Evolutionary conservation across 1,140 invertebrate species (phyloP), one percentile per base, ranked within the genome.

Genomic region (Ladona fulva): DNA sequence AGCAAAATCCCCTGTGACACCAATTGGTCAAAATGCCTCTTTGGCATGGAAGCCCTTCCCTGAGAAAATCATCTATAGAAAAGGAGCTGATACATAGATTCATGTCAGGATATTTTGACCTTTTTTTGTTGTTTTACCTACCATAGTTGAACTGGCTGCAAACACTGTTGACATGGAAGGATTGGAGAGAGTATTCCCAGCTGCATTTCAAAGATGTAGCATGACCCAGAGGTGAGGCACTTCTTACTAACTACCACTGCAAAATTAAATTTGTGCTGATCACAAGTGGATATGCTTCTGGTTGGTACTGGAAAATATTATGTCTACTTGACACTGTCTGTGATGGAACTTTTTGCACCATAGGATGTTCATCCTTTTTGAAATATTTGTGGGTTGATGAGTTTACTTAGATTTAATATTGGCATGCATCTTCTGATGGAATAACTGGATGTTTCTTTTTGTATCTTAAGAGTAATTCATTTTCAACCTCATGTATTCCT

Each of bases 281-380:
- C n/a, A 66, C 52, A 22, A 66, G 52, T 16, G 52, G n/a, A 19
- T 66, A 66, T 19, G 52, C 52, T 66, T 66, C 52, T 66, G 52
- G 52, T 12, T 19, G 52, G 52, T 66, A 19, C 52, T 66, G 52
- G 52, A 66, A 66, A 66, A 66, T 66, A 66, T 66, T 66, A 37
- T 37, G 52, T 66, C 52, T 66, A 16, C 52, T 66, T 66, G 52
- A 66, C 52, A 66, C n/a, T 66, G 52, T 66, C 52, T 66, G 52
- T 66, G 52, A 66, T 66, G 52, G 52, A 66, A 66, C 52, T 66
- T 66, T 66, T 66, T 66, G 52, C 52, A 66, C 52, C 52, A 66
- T 66, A 66, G 52, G 52, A 66, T 66, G 52, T 66, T 66, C 52
- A 66, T 66, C 52, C 52, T 66, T 66, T 66, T 66, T 66, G 52